phyloP scores from a whole-genome alignment of 2,888 invertebrate genomes.

The Ecliptopera silaceata region DNA sequence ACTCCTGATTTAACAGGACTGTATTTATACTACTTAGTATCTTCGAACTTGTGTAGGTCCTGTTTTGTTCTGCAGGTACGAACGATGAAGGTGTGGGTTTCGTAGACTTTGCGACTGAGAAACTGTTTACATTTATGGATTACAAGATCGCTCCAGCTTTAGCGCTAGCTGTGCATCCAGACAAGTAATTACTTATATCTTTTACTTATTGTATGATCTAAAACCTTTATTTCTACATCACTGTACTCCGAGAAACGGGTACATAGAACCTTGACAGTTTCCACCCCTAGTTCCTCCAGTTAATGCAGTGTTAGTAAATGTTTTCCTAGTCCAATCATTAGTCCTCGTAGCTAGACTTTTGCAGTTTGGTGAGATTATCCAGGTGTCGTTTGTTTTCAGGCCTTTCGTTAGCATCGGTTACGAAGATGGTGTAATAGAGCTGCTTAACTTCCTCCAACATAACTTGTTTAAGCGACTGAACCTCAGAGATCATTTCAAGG shows the following conservation, averaged over 20 bases:
- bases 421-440: conserved; percentile 68
- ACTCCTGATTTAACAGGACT: too few species aligned
- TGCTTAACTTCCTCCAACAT: conserved; percentile 71
- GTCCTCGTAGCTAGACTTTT: background rate
- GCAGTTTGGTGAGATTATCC: background rate
- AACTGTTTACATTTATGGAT: conserved; percentile 64
- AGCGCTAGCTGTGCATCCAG: conserved; percentile 75
- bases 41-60: background rate
- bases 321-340: background rate
- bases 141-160: conserved; percentile 62
- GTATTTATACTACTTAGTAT: too few species aligned
- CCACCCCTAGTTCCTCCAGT: background rate
- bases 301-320: background rate
- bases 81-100: conserved; percentile 72
- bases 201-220: background rate
- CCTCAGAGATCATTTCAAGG: conserved; percentile 58
- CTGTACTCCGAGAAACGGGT: too few species aligned
- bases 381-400: conserved; percentile 50
- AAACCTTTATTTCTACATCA: background rate
- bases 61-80: conserved; percentile 54
- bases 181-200: conserved; percentile 61
- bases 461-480: conserved; percentile 53
- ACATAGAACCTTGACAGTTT: background rate
- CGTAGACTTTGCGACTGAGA: conserved; percentile 77
- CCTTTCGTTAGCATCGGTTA: conserved; percentile 75